These are phyloP conservation scores for Colletes collaris DNA, from an alignment of 2,888 invertebrate species.

Conservation along the genomic window DNA sequence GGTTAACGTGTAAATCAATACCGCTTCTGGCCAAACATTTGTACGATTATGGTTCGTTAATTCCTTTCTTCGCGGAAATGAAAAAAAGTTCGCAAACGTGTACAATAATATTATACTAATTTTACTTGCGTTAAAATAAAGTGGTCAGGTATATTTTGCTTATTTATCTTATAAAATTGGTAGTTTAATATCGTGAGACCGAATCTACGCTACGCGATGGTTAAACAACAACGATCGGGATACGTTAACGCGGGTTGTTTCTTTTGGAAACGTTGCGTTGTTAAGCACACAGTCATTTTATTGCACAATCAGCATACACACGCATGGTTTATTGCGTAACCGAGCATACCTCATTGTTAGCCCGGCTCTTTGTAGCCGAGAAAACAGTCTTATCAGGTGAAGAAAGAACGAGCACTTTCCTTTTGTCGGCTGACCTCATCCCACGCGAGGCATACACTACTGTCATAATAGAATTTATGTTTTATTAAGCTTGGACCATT, in stretches of 20 bases:
- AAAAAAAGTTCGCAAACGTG: too few species aligned
- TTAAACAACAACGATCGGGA: conserved; percentile 15
- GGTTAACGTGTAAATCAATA: too few species aligned
- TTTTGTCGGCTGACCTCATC: conserved; percentile 46
- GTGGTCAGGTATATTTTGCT: too few species aligned
- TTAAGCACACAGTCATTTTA: background rate
- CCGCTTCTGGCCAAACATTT: too few species aligned
- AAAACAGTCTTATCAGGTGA: conserved; percentile 53
- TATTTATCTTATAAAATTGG: too few species aligned
- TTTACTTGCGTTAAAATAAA: too few species aligned
- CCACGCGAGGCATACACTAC: conserved; percentile 17
- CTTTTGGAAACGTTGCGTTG: conserved; percentile 17
- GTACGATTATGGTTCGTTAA: too few species aligned
- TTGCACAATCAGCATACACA: conserved; percentile 43
- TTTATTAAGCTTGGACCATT: conserved; percentile 17
- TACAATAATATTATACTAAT: too few species aligned
- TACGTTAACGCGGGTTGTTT: conserved; percentile 2
- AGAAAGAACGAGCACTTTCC: conserved; percentile 45
- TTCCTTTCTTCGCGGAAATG: too few species aligned
- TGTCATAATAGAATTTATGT: conserved; percentile 21
- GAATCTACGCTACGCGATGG: background rate
- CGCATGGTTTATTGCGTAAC: conserved; percentile 41
- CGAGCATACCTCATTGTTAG: conserved; percentile 44
- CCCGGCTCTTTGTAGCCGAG: conserved; percentile 36
- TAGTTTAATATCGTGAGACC: too few species aligned